Base-by-base conservation (phyloP, 2,797 vertebrate species). In the Sebastes iracundus region DNA sequence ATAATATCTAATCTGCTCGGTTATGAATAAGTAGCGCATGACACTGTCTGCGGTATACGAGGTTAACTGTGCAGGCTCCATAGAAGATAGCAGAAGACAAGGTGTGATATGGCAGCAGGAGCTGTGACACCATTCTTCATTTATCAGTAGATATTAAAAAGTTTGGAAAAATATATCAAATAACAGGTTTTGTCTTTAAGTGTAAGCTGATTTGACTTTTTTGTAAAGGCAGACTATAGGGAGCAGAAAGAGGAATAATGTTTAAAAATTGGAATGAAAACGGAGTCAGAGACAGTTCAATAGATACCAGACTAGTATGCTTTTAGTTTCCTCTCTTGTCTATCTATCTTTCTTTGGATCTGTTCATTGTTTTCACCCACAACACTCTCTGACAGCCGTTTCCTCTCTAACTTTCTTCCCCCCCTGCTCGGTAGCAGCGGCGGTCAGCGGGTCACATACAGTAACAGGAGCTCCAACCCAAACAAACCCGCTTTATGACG, bases 401-500 rank as follows among this genome's bases (percentile, higher is more conserved):
- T 89, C 85, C 81, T 80, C 85, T 83, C 80, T 16, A 52, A 62
- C 73, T 72, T 60, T 79, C 46, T 25, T 53, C 33, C n/a, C 64
- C 64, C 28, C 72, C 32, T 58, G 56, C 62, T 75, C 83, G 71
- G 87, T 72, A 75, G 85, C 85, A 33, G 77, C 82, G 66, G 25
- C 87, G 81, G 84, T 80, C 80, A 89, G 85, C 85, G 75, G 88
- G 90, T 92, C 92, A 91, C 81, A 59, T 86, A 90, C 89, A 88
- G 88, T 90, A 84, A 89, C 81, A 85, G 83, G 73, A 88, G 83
- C 82, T 59, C 20, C 35, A 87, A 91, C 77, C 85, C 87, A 91
- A 93, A 93, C 90, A 91, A 83, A 89, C 65, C 85, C 42, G 72
- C 3, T 94, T 94, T 93, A 94, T 93, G 92, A 92, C 88, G 86